Evolutionary conservation across 1,140 invertebrate species (phyloP).

Genomic region (Andricus grossulariae): DNA sequence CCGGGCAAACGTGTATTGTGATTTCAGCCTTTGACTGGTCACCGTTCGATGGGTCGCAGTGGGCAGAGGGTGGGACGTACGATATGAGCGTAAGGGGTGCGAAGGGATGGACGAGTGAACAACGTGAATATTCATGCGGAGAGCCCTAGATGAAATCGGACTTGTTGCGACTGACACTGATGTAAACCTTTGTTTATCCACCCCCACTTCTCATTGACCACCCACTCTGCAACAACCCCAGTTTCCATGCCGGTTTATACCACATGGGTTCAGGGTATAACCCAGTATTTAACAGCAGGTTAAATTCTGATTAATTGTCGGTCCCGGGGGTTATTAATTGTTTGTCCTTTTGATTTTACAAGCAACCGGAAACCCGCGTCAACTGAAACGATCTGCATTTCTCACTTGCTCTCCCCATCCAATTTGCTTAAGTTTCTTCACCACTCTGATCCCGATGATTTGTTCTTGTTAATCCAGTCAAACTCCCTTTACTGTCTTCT

Average conservation of each 20-base stretch:
- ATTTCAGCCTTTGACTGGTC: constrained; percentile 73
- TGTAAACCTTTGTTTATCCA: constrained; percentile 74
- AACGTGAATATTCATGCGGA: constrained; percentile 72
- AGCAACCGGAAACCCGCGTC: constrained; percentile 44
- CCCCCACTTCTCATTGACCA: constrained; percentile 15
- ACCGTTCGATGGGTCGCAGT: constrained; percentile 63
- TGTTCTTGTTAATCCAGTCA: constrained; percentile 71
- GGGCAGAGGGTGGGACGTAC: constrained; percentile 43
- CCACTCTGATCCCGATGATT: constrained; percentile 72
- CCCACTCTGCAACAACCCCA: constrained; percentile 18
- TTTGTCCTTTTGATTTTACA: constrained; percentile 74
- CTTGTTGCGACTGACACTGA: constrained; percentile 77
- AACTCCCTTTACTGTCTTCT: constrained; percentile 37
- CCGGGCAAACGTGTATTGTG: constrained; percentile 76
- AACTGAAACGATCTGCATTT: constrained; percentile 26
- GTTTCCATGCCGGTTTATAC: neutral
- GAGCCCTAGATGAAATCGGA: constrained; percentile 70
- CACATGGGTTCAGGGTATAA: constrained; percentile 12
- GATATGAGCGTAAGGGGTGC: constrained; percentile 41
- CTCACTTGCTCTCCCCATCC: constrained; percentile 39
- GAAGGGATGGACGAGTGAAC: constrained; percentile 43
- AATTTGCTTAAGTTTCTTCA: constrained; percentile 43
- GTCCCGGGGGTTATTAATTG: constrained; percentile 71
- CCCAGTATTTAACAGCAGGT: constrained; percentile 65
- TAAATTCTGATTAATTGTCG: constrained; percentile 67